Conservation (phyloP, 2,113 vertebrate species). For the Oncorhynchus mykiss region DNA sequence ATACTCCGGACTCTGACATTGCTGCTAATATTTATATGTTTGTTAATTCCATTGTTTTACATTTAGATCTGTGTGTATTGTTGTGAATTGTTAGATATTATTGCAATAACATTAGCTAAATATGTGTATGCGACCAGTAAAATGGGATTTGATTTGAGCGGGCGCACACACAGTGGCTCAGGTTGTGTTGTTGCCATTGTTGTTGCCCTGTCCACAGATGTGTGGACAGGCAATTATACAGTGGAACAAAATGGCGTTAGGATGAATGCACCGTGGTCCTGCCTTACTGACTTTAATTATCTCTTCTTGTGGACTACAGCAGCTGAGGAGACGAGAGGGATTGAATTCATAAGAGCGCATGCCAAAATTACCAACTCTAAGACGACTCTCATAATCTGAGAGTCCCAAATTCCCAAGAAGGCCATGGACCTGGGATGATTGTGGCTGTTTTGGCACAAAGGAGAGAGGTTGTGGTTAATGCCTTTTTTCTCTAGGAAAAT, state of each 20-base stretch:
- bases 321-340: not conserved
- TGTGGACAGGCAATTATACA: not conserved
- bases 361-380: slow-evolving; percentile 1
- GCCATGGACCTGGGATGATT: not conserved
- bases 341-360: not conserved
- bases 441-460: not conserved
- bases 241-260: slow-evolving; percentile 2
- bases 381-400: not conserved
- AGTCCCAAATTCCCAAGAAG: not conserved
- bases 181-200: not conserved
- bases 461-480: not conserved
- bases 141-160: no score
- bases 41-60: no score
- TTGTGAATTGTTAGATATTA: no score
- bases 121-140: no score
- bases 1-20: no score
- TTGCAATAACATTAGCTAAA: no score
- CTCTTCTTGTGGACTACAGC: not conserved
- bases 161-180: not conserved
- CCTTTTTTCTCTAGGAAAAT: not conserved
- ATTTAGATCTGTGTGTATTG: no score
- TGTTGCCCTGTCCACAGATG: not conserved
- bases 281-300: slow-evolving; percentile 7
- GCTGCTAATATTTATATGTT: no score
- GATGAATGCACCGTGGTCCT: not conserved